A percentile compares a stretch with the other conserved stretches of the same genome.
phyloP scores from a whole-genome alignment of 2,888 invertebrate genomes.

The Autographa gamma region DNA sequence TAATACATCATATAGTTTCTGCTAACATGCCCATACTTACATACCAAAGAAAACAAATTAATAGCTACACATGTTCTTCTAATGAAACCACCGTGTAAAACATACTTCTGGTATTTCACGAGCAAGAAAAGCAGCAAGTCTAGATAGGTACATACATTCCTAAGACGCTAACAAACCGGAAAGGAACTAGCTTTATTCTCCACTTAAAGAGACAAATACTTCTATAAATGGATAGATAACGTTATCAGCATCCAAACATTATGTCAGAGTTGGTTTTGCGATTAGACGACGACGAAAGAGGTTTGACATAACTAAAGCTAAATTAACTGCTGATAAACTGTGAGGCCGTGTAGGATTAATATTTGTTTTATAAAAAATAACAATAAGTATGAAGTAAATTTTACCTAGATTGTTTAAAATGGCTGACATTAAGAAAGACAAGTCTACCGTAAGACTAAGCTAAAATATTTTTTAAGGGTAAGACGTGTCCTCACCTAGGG shows the following conservation, averaged over 20 bases:
- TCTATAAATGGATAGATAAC: slow-evolving; percentile 52
- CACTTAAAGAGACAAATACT: slow-evolving; percentile 18
- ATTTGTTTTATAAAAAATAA: neutral
- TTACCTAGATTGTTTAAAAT: neutral
- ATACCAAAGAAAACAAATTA: slow-evolving; percentile 44
- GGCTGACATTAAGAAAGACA: neutral
- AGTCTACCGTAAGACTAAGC: slow-evolving; percentile 19
- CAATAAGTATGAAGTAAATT: neutral
- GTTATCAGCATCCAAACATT: slow-evolving; percentile 54
- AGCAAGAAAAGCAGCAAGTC: slow-evolving; percentile 32
- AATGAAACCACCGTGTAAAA: slow-evolving; percentile 27
- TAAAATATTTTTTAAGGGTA: no score
- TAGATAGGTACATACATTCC: slow-evolving; percentile 41
- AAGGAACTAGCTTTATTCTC: slow-evolving; percentile 18
- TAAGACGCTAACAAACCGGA: slow-evolving; percentile 36
- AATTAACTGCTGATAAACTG: slow-evolving; percentile 1
- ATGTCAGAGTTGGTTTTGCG: slow-evolving; percentile 47
- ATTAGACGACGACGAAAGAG: slow-evolving; percentile 34
- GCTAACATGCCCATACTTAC: slow-evolving; percentile 27
- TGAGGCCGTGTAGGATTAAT: neutral
- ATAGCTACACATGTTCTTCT: slow-evolving; percentile 45
- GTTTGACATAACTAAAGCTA: neutral
- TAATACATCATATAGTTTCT: neutral
- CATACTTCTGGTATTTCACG: slow-evolving; percentile 34
- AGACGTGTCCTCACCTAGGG: no score